A percentile compares a stretch with the other conserved stretches of the same genome.
phyloP scores from a whole-genome alignment of 2,888 invertebrate species.

The Capitulum mitella region DNA sequence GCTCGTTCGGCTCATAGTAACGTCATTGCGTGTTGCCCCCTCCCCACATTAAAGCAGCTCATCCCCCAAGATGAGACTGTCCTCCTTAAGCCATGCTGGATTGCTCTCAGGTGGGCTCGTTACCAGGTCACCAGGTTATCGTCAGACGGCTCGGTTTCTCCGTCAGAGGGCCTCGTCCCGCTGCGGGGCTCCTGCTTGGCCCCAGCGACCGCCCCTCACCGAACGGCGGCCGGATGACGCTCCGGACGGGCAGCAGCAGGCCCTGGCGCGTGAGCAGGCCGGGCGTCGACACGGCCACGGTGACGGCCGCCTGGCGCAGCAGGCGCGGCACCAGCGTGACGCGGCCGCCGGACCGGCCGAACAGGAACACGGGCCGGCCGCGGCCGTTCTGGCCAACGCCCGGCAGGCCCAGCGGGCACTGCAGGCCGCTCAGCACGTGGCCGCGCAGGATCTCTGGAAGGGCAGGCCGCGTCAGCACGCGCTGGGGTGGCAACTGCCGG shows the following conservation, averaged over 20 bases:
- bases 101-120: too few species aligned
- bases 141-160: too few species aligned
- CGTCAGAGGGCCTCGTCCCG: too few species aligned
- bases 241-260: not conserved
- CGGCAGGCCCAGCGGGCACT: not conserved
- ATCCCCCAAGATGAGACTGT: too few species aligned
- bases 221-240: not conserved
- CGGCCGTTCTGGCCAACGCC: not conserved
- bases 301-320: not conserved
- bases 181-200: too few species aligned
- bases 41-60: too few species aligned
- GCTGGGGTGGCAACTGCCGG: too few species aligned
- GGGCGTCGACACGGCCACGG: not conserved
- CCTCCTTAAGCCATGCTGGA: too few species aligned
- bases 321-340: not conserved
- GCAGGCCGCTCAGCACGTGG: not conserved
- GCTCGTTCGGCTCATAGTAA: too few species aligned
- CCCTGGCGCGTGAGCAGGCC: not conserved
- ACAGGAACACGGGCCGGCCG: not conserved
- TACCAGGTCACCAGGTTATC: too few species aligned
- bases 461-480: too few species aligned
- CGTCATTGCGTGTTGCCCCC: too few species aligned
- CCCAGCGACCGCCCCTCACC: not conserved
- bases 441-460: not conserved
- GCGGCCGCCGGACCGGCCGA: not conserved